Conservation (phyloP, 37 sponge, comb jelly and placozoan genomes). For the Cliona cf. orientalis region DNA sequence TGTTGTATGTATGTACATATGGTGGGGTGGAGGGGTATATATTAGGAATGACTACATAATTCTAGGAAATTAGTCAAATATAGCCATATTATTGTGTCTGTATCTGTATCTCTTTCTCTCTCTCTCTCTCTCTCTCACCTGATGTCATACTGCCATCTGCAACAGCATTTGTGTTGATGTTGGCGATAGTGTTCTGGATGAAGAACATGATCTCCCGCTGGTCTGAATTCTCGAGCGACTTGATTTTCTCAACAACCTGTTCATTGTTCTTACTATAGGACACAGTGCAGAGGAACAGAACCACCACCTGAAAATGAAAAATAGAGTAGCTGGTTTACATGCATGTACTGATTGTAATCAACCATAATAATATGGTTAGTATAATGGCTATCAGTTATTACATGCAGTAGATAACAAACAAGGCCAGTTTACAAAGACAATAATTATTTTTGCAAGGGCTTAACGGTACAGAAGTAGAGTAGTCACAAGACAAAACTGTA, state of each 20-base stretch:
- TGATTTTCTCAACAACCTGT: slow-evolving; percentile 43
- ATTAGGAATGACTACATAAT: no score
- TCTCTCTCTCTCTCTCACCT: slow-evolving; percentile 14
- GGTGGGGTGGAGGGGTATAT: no score
- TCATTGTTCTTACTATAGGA: slow-evolving; percentile 56
- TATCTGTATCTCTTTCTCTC: neutral
- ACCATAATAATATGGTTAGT: neutral
- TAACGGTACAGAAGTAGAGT: no score
- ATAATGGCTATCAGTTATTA: no score
- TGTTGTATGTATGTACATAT: no score
- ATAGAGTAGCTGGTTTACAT: neutral
- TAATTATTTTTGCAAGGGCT: no score
- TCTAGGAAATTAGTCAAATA: no score
- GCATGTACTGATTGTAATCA: neutral
- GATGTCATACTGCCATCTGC: slow-evolving; percentile 33
- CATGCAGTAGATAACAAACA: no score
- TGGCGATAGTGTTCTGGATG: slow-evolving; percentile 43
- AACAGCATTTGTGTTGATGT: slow-evolving; percentile 31
- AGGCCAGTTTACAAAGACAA: no score
- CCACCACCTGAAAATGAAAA: slow-evolving; percentile 38
- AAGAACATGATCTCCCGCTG: slow-evolving; percentile 67
- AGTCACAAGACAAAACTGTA: no score
- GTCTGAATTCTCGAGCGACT: slow-evolving; percentile 5
- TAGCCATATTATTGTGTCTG: neutral
- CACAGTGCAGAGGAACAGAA: slow-evolving; percentile 50